Evolutionary conservation across 2,113 vertebrate genomes (phyloP), one percentile per base, ranked within the genome.

Genomic region (Lamprologus speciosus): DNA sequence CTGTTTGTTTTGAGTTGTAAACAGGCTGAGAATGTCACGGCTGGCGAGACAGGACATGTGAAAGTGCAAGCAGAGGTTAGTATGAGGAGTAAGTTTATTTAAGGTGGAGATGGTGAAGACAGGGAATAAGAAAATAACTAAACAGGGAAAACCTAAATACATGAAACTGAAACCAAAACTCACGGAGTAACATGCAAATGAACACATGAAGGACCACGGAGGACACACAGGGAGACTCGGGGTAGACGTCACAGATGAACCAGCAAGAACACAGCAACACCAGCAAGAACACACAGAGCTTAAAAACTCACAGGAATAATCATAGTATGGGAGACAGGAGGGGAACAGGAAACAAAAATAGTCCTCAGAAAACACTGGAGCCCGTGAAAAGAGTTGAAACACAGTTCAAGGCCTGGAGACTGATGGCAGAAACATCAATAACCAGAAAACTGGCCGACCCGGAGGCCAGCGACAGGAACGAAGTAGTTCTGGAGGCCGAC

Each of bases 391-490:
- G n/a, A 55, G 53, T 55, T 55, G 10, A 55, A 54, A 23, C n/a
- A 54, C 1, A 54, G 53, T 54, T 54, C 53, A 54, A 23, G 10
- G n/a, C 2, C n/a, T 23, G 10, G 53, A 23, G 53, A 23, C n/a
- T 54, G 53, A 54, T 23, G 53, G 53, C 53, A 54, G n/a, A 54
- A 54, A 54, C n/a, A 23, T 54, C n/a, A 1, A 54, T 54, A 23
- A 54, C 53, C 0, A 10, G 53, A 12, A 23, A 4, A 54, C 10
- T 54, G 53, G n/a, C 53, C 1, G 10, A 54, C 53, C 10, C 10
- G 0, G 53, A 54, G 53, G n/a, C n/a, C 51, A 54, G n/a, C n/a
- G 1, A 54, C 1, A 21, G n/a, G n/a, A 54, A 54, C 0, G 0
- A 54, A 54, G 53, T 23, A 54, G 10, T 54, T 54, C n/a, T 12